A percentile compares a stretch with the other conserved stretches of the same genome.
phyloP scores from a whole-genome alignment of 2,113 vertebrate species.

The Nothocercus julius region DNA sequence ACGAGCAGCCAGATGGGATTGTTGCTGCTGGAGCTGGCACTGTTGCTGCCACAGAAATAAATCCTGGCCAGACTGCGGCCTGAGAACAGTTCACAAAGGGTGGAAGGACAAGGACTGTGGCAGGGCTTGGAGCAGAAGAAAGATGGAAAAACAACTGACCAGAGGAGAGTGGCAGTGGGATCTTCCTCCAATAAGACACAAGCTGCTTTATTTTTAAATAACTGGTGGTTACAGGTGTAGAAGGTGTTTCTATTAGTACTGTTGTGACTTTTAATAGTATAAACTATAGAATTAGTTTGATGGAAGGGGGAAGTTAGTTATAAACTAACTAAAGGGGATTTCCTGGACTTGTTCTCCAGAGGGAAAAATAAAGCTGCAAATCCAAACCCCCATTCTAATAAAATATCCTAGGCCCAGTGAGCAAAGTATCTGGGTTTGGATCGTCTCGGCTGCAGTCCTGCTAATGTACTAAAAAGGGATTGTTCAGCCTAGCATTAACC shows the following conservation, averaged over 20 bases:
- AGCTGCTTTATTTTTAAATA: not conserved
- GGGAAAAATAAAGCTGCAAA: not conserved
- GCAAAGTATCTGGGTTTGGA: not conserved
- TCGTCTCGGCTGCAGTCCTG: not conserved
- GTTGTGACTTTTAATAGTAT: not conserved
- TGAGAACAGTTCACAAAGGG: not conserved
- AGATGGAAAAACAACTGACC: not conserved
- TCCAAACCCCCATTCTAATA: not conserved
- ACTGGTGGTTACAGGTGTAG: not conserved
- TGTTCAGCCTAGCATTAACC: not conserved
- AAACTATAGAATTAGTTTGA: not conserved
- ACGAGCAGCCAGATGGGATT: not conserved
- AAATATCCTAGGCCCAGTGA: fast-evolving
- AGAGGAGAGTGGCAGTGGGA: not conserved
- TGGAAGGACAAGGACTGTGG: not conserved
- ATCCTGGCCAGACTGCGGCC: not conserved
- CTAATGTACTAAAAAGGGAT: not conserved
- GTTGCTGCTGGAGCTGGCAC: not conserved
- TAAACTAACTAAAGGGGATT: not conserved
- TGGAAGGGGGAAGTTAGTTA: not conserved
- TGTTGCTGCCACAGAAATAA: not conserved
- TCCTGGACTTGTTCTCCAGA: not conserved
- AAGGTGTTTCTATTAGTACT: not conserved
- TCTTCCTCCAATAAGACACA: not conserved
- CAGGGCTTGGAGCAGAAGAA: not conserved